These are phyloP conservation scores for Dryocosmus kuriphilus DNA, from an alignment of 2,888 invertebrate genomes.

Conservation along the genomic window DNA sequence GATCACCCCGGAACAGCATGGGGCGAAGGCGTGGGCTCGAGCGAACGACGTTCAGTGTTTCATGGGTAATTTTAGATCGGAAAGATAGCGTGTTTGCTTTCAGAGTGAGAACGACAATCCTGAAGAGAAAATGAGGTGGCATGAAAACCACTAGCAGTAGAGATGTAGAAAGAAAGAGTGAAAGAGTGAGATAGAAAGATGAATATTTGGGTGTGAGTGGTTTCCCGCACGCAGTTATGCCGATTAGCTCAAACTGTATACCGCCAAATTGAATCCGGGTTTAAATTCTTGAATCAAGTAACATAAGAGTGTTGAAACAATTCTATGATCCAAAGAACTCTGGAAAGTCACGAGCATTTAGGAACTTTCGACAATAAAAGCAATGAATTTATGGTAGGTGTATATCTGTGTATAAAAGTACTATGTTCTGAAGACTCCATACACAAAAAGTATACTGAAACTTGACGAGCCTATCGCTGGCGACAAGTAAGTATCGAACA, in stretches of 20 bases:
- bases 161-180: conserved; percentile 51
- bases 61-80: conserved; percentile 76
- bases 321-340: conserved; percentile 26
- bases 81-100: conserved; percentile 71
- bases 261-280: conserved; percentile 64
- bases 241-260: conserved; percentile 71
- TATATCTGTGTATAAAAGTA: neutral
- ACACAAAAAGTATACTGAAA: neutral
- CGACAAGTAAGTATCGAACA: neutral
- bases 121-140: conserved; percentile 34
- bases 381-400: neutral
- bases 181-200: conserved; percentile 50
- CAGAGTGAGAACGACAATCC: conserved; percentile 54
- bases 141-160: conserved; percentile 48
- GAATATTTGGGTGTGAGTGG: conserved; percentile 62
- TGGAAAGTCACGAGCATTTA: neutral
- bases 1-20: conserved; percentile 56
- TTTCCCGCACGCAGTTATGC: conserved; percentile 73
- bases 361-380: neutral
- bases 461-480: neutral
- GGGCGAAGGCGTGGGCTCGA: conserved; percentile 42
- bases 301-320: conserved; percentile 11
- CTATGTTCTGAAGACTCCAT: neutral
- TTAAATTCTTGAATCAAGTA: conserved; percentile 2
- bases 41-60: conserved; percentile 65